Evolutionary conservation across 2,888 invertebrate genomes (phyloP).

Genomic region (Papilio gigon): DNA sequence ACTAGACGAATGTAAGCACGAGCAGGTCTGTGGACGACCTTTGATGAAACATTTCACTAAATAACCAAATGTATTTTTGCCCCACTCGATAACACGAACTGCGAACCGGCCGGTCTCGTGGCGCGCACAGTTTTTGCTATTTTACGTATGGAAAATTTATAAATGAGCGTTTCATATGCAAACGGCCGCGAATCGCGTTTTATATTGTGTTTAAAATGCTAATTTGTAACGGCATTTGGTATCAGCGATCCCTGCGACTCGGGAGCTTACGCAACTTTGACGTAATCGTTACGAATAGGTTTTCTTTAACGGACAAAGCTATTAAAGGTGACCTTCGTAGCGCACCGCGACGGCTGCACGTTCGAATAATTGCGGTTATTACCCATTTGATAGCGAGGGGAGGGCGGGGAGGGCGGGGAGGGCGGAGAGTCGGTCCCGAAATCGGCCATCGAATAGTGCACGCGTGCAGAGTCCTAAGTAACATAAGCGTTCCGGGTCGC

Average conservation of each 20-base stretch:
- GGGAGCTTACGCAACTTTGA: conserved; percentile 32
- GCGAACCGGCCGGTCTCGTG: no score
- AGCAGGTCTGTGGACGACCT: background rate
- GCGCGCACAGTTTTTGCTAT: conserved; percentile 3
- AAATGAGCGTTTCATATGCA: conserved; percentile 34
- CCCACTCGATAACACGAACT: background rate
- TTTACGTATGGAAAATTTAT: conserved; percentile 32
- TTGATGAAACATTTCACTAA: background rate
- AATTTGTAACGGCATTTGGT: conserved; percentile 36
- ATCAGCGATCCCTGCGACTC: conserved; percentile 1
- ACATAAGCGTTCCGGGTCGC: no score
- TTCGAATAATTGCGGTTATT: conserved; percentile 21
- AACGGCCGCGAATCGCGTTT: conserved; percentile 1
- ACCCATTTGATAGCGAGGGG: conserved; percentile 14
- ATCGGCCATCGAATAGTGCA: no score
- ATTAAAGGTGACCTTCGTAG: conserved; percentile 35
- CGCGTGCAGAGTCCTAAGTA: no score
- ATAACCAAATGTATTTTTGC: background rate
- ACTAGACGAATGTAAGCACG: background rate
- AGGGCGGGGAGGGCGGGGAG: background rate
- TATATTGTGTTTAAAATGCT: conserved; percentile 29
- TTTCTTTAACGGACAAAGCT: conserved; percentile 25
- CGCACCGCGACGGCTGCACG: background rate
- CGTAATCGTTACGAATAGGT: conserved; percentile 33
- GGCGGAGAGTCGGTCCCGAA: no score